Base-by-base conservation (phyloP, 2,888 invertebrate genomes). In the Dastarcus helophoroides region DNA sequence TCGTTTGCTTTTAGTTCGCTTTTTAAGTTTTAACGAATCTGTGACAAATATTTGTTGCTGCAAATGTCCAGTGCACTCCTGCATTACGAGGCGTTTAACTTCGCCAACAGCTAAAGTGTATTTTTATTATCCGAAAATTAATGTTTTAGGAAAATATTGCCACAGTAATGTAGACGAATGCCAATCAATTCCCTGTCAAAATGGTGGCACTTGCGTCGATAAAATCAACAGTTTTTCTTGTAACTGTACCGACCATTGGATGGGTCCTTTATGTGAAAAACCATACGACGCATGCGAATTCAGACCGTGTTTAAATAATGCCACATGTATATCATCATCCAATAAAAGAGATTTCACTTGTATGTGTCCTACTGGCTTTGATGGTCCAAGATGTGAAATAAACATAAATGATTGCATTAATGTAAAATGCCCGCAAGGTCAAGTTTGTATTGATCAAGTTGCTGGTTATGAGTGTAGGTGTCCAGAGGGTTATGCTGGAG, bases 391-490 rank as follows among this genome's bases (percentile, higher is more conserved):
- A 10, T 83, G 83, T 61, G 77, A 80, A 44, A 56, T 59, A 36
- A 68, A 76, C 48, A 67, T 71, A 12, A 73, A 81, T 58, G 79
- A 82, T 46, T 79, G 80, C 54, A 37, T 58, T n/a, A 64, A 60
- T 28, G 60, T 63, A 9, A 50, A 51, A 19, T 71, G 75, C 46
- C 62, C 68, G 2, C 52, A 63, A 16, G 65, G 64, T 6, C 63
- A 65, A 43, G 46, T 66, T 3, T 76, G 75, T 53, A 57, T 68
- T 7, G 74, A 75, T 45, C 58, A 65, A 22, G 51, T 73, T 9
- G 67, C 63, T 35, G 56, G 58, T 3, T 76, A 71, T 47, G 74
- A 75, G 38, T 77, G 77, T 43, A 60, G 63, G 22, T 77, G 76
- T 48, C 67, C 67, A 4, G 60, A 65, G 6, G 76, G 76, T 7